Conservation (phyloP, 2,888 invertebrate species). For the Barypeithes pellucidus region DNA sequence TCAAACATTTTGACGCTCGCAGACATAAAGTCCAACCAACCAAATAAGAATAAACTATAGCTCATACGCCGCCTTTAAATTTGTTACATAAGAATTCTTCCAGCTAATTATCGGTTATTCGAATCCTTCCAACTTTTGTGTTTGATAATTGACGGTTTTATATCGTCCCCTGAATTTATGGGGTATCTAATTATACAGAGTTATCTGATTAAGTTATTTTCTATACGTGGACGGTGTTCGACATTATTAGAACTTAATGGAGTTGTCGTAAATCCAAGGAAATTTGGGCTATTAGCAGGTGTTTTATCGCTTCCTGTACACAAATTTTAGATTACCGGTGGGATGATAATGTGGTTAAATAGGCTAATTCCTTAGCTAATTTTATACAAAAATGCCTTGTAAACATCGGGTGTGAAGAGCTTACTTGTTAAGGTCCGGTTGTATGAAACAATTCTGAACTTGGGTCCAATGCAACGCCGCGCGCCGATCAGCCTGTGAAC, state of each 20-base stretch:
- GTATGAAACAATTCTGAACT: too few species aligned
- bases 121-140: not conserved
- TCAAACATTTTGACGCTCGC: too few species aligned
- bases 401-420: too few species aligned
- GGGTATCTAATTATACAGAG: slow-evolving; percentile 22
- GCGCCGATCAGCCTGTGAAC: too few species aligned
- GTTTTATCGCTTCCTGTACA: slow-evolving; percentile 16
- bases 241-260: slow-evolving; percentile 18
- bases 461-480: too few species aligned
- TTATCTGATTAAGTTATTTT: slow-evolving; percentile 32
- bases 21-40: too few species aligned
- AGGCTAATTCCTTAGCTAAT: too few species aligned
- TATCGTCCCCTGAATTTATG: slow-evolving; percentile 2
- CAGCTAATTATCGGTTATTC: slow-evolving; percentile 5
- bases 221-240: not conserved
- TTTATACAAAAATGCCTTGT: too few species aligned
- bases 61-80: not conserved
- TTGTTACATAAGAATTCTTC: not conserved
- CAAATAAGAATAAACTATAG: too few species aligned
- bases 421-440: too few species aligned
- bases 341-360: too few species aligned
- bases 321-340: not conserved
- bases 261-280: slow-evolving; percentile 8
- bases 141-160: slow-evolving; percentile 17
- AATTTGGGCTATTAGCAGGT: slow-evolving; percentile 10